These are phyloP conservation scores for Caenorhabditis tropicalis DNA, from an alignment of 1,140 invertebrate genomes.

Conservation along the genomic window DNA sequence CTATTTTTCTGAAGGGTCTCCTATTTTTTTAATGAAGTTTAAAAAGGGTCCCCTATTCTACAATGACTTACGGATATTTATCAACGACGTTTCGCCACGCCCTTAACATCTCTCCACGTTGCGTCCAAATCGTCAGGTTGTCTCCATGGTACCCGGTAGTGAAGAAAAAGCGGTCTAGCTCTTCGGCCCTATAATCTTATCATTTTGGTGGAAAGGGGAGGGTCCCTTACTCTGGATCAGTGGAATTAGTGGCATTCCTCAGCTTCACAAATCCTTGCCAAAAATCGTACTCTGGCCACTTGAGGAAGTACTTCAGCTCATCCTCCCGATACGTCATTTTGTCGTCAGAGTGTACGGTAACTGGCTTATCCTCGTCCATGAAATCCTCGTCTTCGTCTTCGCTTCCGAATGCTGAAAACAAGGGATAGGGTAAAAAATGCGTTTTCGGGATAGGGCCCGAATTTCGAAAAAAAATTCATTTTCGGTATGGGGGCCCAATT, in stretches of 20 bases:
- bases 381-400: slow-evolving; percentile 54
- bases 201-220: neutral
- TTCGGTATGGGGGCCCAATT: no score
- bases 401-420: slow-evolving; percentile 58
- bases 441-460: no score
- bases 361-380: slow-evolving; percentile 49
- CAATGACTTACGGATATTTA: slow-evolving; percentile 63
- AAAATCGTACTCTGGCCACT: slow-evolving; percentile 68
- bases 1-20: no score
- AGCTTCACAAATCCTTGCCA: slow-evolving; percentile 68
- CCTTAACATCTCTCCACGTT: slow-evolving; percentile 67
- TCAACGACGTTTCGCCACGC: slow-evolving; percentile 67
- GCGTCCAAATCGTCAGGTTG: slow-evolving; percentile 65
- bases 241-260: slow-evolving; percentile 63
- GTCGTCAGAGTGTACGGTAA: neutral
- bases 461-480: no score
- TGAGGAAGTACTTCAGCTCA: slow-evolving; percentile 65
- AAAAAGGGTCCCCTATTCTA: neutral
- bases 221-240: slow-evolving; percentile 49
- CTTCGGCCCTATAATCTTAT: slow-evolving; percentile 52
- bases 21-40: neutral
- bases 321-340: slow-evolving; percentile 55
- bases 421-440: neutral
- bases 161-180: slow-evolving; percentile 70
- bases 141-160: slow-evolving; percentile 71